Evolutionary conservation across 2,113 vertebrate species (phyloP).

Genomic region (Narcine bancroftii): DNA sequence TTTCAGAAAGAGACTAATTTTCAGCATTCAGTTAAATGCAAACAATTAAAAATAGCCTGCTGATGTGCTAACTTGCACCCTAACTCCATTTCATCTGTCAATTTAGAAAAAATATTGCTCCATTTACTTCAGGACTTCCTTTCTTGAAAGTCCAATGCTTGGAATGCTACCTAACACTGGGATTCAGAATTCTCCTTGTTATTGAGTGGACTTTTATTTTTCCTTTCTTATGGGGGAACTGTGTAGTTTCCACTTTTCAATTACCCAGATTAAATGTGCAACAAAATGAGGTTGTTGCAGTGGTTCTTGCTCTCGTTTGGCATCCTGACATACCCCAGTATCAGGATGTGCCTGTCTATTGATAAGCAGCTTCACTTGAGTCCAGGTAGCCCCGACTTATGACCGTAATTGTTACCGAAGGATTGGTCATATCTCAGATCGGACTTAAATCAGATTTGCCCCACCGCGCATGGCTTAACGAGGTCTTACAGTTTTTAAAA

Average conservation of each 20-base stretch:
- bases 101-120: neutral
- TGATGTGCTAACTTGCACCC: neutral
- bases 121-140: neutral
- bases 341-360: neutral
- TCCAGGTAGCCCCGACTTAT: too few relatives aligned
- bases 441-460: too few relatives aligned
- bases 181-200: neutral
- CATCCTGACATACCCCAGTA: neutral
- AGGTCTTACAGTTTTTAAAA: too few relatives aligned
- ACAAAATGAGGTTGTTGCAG: neutral
- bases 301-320: neutral
- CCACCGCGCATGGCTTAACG: too few relatives aligned
- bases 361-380: neutral
- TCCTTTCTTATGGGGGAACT: neutral
- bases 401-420: too few relatives aligned
- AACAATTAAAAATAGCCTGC: neutral
- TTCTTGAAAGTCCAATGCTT: neutral
- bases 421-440: too few relatives aligned
- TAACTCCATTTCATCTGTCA: neutral
- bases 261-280: neutral
- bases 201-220: neutral
- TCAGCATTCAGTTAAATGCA: neutral
- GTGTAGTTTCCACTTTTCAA: neutral
- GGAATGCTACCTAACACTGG: neutral
- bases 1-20: neutral